Conservation (phyloP, 1,140 invertebrate species). For the Prorops nasuta region DNA sequence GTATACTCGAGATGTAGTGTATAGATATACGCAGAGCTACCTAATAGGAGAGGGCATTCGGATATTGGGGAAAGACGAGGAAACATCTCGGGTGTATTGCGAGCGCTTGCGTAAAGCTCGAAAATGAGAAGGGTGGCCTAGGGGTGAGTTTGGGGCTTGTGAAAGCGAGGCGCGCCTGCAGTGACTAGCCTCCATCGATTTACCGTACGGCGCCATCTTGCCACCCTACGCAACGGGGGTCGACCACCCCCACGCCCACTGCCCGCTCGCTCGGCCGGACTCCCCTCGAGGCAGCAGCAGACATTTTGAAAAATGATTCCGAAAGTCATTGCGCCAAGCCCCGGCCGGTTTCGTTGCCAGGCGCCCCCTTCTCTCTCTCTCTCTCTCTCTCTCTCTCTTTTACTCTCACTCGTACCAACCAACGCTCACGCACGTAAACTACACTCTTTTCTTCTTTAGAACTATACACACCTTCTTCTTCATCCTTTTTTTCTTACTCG, state of each 20-base stretch:
- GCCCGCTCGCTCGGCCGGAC: slow-evolving; percentile 13
- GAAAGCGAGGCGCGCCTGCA: slow-evolving; percentile 46
- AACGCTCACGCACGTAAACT: too few relatives aligned
- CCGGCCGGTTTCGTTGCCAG: slow-evolving; percentile 11
- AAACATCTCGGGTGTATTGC: too few relatives aligned
- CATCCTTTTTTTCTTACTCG: too few relatives aligned
- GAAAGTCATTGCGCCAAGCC: slow-evolving; percentile 40
- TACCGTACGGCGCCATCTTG: slow-evolving; percentile 53
- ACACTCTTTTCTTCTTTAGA: too few relatives aligned
- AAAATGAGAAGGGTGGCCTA: slow-evolving; percentile 44
- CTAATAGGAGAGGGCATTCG: too few relatives aligned
- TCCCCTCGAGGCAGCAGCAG: slow-evolving; percentile 33
- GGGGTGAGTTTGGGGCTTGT: slow-evolving; percentile 35
- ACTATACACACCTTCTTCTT: too few relatives aligned
- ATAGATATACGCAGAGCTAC: too few relatives aligned
- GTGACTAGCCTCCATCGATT: slow-evolving; percentile 55
- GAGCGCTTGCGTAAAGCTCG: slow-evolving; percentile 47
- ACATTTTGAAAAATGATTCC: slow-evolving; percentile 55
- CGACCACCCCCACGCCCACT: slow-evolving; percentile 23
- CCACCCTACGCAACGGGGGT: slow-evolving; percentile 44
- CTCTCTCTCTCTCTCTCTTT: too few relatives aligned
- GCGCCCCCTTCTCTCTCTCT: slow-evolving; percentile 9
- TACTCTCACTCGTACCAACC: slow-evolving; percentile 11
- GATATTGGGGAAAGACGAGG: too few relatives aligned
- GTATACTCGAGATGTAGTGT: too few relatives aligned